Evolutionary conservation across 53 echinoderm and acorn worm genomes (phyloP), one percentile per base, ranked within the genome.

Genomic region (Paelopatides confundens): DNA sequence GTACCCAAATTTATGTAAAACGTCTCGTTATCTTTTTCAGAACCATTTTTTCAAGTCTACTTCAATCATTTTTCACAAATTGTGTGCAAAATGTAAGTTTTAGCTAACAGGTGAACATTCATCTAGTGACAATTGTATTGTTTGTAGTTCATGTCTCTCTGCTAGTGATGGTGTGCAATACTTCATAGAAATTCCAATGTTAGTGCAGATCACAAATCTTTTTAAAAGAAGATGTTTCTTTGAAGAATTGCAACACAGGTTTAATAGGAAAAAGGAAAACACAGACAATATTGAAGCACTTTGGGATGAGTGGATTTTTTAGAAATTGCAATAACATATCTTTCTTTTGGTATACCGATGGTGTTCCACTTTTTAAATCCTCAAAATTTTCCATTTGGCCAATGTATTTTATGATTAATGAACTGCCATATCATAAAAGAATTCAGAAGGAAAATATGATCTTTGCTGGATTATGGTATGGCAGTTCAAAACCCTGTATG

Each of bases 1-100:
- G 17, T 13, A 58, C 29, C 58, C 58, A 76, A 76, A 76, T 38
- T n/a, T 76, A n/a, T 76, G 76, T 35, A 76, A 76, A 23, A 76
- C 76, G 5, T 40, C 76, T 38, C 15, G 36, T 40, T 38, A 76
- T 26, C 47, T 76, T 40, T 76, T 76, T 39, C 18, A 39, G 4
- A 36, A 40, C 36, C 40, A 76, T 26, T 76, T 76, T 26, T 76
- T 40, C 11, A 36, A 76, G 4, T 39, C 38, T 14, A 36, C 36
- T 7, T 14, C 47, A n/a, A 14, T 76, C 11, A 26, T 76, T 18
- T 76, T 76, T 40, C 76, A 76, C 43, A 76, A 76, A 27, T 76
- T 76, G 15, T 76, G 76, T 39, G 43, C 17, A 18, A n/a, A 14
- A 39, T 76, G 76, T n/a, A n/a, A 40, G 12, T 8, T 36, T 40